Base-by-base conservation (phyloP, 1,140 invertebrate species). In the Leptestheria dahalacensis region DNA sequence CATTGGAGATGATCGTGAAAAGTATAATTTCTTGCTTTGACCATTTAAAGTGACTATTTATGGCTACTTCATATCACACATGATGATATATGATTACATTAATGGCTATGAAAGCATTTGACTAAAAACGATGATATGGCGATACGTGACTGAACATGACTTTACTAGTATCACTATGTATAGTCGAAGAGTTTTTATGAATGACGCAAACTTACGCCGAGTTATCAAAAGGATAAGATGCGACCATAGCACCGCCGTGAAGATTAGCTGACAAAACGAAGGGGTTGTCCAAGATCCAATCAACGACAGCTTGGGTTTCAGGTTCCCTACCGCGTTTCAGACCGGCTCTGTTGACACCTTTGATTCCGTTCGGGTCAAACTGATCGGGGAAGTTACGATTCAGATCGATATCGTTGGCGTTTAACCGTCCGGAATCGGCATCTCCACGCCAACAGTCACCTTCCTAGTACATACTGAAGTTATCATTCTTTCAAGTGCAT, bases 281-380 rank as follows among this genome's bases (percentile, higher is more conserved):
- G 25, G 88, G 86, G 68, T 86, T 82, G n/a, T 77, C 77, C 2
- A 82, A 71, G 54, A 93, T 86, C 88, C 88, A 94, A 10, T 79
- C 81, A 79, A 97, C 97, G 62, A 97, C 77, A 41, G 88, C 88
- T 20, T 83, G 68, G 0, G 94, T 98, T 75, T 99, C 96, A n/a
- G 85, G 86, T 70, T 91, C 83, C 23, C 85, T 74, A 29, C 71
- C 75, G 1, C 20, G 28, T 18, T 75, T 68, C 12, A 76, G 63
- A 26, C 54, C 61, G 33, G 60, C 62, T 48, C 49, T 52, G n/a
- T 28, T 57, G 55, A 21, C 41, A 53, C 63, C 23, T 60, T 53
- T 54, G 29, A 64, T 65, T 60, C 59, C 63, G 63, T 48, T 21
- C 10, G n/a, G 11, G 33, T 41, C 15, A 68, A 89, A 88, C 62